These are phyloP conservation scores for Pterostichus madidus DNA, from an alignment of 2,888 invertebrate species.

Conservation along the genomic window DNA sequence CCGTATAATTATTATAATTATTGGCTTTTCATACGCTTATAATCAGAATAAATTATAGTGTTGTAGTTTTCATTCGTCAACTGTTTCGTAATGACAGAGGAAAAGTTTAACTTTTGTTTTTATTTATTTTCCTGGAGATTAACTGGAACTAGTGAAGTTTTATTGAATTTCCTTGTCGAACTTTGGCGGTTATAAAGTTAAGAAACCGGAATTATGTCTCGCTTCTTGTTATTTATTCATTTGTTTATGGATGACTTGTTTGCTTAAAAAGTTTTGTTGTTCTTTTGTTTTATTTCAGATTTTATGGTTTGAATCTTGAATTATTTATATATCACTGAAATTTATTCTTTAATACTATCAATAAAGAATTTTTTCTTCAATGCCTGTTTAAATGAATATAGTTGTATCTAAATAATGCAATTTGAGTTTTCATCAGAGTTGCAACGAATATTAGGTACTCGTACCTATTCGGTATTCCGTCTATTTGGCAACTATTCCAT, in stretches of 20 bases:
- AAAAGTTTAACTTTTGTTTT: not conserved
- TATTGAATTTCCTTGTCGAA: conserved; percentile 16
- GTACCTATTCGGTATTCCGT: too few relatives aligned
- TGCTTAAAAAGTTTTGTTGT: too few relatives aligned
- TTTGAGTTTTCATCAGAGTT: too few relatives aligned
- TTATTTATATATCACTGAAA: too few relatives aligned
- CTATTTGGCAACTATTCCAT: too few relatives aligned
- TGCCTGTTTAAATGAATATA: too few relatives aligned
- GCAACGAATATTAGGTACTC: too few relatives aligned
- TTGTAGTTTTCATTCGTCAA: not conserved
- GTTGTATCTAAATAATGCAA: too few relatives aligned
- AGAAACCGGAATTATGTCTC: conserved; percentile 15
- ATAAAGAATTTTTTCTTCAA: too few relatives aligned
- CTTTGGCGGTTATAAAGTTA: conserved; percentile 13
- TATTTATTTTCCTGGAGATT: conserved; percentile 5
- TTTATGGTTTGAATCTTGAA: not conserved
- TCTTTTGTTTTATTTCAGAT: not conserved
- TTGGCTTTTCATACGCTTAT: not conserved
- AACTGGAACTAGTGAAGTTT: conserved; percentile 8
- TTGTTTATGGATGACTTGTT: not conserved
- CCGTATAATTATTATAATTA: conserved; percentile 27
- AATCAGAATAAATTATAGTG: not conserved
- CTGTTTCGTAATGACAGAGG: not conserved
- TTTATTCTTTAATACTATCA: too few relatives aligned
- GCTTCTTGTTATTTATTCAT: conserved; percentile 15